These are phyloP conservation scores for Drosophila hawaiiensis DNA, from an alignment of 2,888 invertebrate genomes.

Conservation along the genomic window DNA sequence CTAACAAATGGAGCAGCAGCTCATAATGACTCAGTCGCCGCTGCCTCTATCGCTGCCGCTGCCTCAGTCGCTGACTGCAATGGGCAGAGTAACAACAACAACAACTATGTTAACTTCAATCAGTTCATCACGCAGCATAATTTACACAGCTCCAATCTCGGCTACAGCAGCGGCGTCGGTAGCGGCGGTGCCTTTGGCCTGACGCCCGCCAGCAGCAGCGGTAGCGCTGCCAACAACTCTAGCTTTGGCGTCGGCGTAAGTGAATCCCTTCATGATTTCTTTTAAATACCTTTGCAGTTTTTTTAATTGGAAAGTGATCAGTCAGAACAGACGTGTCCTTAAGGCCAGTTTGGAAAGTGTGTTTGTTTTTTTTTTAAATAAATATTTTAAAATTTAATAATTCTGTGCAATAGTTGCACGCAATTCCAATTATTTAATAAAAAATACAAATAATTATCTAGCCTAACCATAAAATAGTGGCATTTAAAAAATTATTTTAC, in stretches of 20 bases:
- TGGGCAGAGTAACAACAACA: conserved; percentile 64
- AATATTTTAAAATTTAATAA: not conserved
- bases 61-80: conserved; percentile 4
- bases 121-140: conserved; percentile 85
- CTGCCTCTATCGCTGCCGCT: conserved; percentile 5
- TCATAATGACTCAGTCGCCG: conserved; percentile 28
- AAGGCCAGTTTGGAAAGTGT: not conserved
- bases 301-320: not conserved
- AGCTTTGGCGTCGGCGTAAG: conserved; percentile 29
- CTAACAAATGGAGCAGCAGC: conserved; percentile 29
- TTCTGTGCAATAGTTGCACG: not conserved
- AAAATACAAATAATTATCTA: not conserved
- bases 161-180: conserved; percentile 42
- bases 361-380: not conserved
- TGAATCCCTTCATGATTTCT: not conserved
- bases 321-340: not conserved
- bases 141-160: conserved; percentile 40
- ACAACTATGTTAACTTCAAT: conserved; percentile 85
- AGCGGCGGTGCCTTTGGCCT: conserved; percentile 55
- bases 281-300: not conserved
- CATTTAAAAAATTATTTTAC: not conserved
- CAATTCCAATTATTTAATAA: not conserved
- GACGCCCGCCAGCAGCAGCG: conserved; percentile 22
- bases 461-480: too few species aligned
- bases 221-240: conserved; percentile 8